Percentiles rank a stretch among this genome's conserved stretches.
phyloP scores from a whole-genome alignment of 1,140 invertebrate genomes.

The Drosophila quadrilineata region DNA sequence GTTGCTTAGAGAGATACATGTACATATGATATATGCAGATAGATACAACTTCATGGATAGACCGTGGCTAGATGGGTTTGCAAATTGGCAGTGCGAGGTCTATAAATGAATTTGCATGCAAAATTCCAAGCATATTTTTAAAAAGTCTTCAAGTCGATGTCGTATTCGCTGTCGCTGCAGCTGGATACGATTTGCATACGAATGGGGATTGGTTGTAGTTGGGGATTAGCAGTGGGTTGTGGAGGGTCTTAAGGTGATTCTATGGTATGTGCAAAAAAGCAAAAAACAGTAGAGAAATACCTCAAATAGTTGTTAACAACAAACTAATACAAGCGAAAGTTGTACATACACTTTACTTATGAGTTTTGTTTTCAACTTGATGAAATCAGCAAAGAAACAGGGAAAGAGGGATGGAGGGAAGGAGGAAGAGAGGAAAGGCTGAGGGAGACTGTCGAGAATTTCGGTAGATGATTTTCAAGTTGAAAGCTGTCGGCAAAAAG shows the following conservation, averaged over 20 bases:
- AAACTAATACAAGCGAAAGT: slow-evolving; percentile 38
- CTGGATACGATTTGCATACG: slow-evolving; percentile 24
- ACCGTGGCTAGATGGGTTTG: no score
- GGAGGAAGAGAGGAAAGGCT: not conserved
- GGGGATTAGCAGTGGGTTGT: not conserved
- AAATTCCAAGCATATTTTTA: slow-evolving; percentile 30
- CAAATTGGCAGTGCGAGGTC: not conserved
- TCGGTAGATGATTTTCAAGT: slow-evolving; percentile 20
- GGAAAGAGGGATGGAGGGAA: not conserved
- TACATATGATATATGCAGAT: no score
- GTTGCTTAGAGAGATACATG: not conserved
- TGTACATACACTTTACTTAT: slow-evolving; percentile 20
- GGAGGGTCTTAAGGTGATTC: slow-evolving; percentile 1
- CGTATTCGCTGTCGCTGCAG: not conserved
- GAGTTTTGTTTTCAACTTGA: slow-evolving; percentile 40
- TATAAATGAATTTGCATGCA: slow-evolving; percentile 31
- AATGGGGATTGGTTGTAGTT: slow-evolving; percentile 1
- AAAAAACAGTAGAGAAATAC: no score
- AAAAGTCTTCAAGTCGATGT: no score
- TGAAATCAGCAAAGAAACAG: slow-evolving; percentile 24
- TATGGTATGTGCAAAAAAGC: slow-evolving; percentile 30
- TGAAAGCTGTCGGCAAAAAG: slow-evolving; percentile 6
- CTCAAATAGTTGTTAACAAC: slow-evolving; percentile 18
- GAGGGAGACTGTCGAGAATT: slow-evolving; percentile 36
- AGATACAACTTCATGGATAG: not conserved